phyloP scores from a whole-genome alignment of 2,797 vertebrate genomes.

The Lepilemur ruficaudatus region DNA sequence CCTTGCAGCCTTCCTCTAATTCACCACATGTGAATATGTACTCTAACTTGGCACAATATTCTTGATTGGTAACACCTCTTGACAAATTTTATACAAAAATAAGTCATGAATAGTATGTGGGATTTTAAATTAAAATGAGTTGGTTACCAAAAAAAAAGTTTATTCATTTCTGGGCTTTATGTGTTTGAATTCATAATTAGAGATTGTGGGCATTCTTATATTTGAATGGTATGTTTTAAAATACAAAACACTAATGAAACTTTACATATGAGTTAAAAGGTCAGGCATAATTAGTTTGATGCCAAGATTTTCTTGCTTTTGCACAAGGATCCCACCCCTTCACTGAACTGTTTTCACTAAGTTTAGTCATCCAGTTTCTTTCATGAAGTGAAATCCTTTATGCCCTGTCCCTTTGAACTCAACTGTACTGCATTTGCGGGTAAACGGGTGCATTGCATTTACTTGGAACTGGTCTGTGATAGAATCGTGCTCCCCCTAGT shows the following conservation, averaged over 20 bases:
- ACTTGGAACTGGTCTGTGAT: background rate
- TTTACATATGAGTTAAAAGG: background rate
- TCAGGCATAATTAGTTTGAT: background rate
- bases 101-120: background rate
- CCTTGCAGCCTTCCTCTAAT: background rate
- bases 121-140: constrained; percentile 15
- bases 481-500: background rate
- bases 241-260: background rate
- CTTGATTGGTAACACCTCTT: background rate
- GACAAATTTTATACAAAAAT: background rate
- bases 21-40: background rate
- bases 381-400: background rate
- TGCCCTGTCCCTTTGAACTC: background rate
- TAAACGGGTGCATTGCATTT: background rate
- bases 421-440: background rate
- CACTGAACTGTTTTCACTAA: background rate
- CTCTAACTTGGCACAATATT: background rate
- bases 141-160: background rate
- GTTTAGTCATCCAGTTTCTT: constrained; percentile 3
- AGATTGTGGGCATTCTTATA: background rate
- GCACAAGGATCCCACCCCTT: background rate
- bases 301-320: background rate
- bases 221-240: constrained; percentile 9
- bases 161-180: background rate
- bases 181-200: constrained; percentile 26